Conservation (phyloP, 2,888 invertebrate species). For the Aporophyla nigra region DNA sequence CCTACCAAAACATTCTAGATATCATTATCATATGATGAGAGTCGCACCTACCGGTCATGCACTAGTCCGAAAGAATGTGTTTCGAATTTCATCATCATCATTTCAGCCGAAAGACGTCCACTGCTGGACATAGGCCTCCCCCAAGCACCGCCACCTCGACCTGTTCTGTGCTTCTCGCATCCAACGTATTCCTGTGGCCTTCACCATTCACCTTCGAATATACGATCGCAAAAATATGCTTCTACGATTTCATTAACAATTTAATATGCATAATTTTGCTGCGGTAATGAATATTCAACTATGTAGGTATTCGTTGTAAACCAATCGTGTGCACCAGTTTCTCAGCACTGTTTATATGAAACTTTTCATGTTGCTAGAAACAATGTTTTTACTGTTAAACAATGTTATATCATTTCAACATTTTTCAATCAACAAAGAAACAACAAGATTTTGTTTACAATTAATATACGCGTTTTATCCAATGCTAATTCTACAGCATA, state of each 20-base stretch:
- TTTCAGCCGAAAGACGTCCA: no score
- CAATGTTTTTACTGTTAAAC: neutral
- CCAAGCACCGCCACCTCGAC: no score
- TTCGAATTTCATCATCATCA: neutral
- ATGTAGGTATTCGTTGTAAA: neutral
- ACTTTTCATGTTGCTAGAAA: neutral
- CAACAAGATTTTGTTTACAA: conserved; percentile 3
- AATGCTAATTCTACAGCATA: neutral
- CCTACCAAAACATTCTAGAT: conserved; percentile 2
- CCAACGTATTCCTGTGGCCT: no score
- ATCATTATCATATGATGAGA: neutral
- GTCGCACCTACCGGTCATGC: neutral
- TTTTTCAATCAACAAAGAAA: neutral
- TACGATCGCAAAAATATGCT: neutral
- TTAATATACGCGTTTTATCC: conserved; percentile 2
- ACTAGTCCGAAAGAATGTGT: neutral
- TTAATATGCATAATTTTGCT: neutral
- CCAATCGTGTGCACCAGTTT: neutral
- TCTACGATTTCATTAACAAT: neutral
- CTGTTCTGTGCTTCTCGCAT: no score
- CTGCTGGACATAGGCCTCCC: no score
- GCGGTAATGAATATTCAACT: neutral
- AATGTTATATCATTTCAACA: neutral
- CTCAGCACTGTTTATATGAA: neutral
- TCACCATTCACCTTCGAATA: no score